Percentiles rank a stretch among this genome's conserved stretches.
Conservation (phyloP, 2,888 invertebrate genomes). For the Erebia aethiops region DNA sequence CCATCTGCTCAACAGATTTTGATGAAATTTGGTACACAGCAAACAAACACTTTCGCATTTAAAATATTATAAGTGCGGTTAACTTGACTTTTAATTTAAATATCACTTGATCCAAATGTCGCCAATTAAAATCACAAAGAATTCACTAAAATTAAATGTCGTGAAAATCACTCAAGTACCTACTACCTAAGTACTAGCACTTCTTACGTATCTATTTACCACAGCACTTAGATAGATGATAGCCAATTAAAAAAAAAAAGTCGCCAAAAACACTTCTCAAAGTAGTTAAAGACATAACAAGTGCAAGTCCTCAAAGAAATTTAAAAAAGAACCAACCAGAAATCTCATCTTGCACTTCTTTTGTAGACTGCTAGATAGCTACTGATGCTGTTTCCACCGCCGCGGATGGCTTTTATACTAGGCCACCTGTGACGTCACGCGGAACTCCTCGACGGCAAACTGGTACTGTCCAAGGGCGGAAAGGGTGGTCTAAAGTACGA, state of each 20-base stretch:
- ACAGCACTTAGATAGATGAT: too few species aligned
- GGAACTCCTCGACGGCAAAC: conserved; percentile 60
- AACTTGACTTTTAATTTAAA: conserved; percentile 1
- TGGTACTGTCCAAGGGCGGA: conserved; percentile 69
- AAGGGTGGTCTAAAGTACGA: conserved; percentile 56
- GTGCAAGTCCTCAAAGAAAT: not conserved
- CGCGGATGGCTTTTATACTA: conserved; percentile 65
- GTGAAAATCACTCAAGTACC: not conserved
- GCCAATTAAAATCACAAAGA: not conserved
- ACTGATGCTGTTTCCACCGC: conserved; percentile 68
- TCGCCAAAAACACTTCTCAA: not conserved
- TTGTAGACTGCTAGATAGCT: conserved; percentile 80
- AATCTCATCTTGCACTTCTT: conserved; percentile 82
- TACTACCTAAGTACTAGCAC: not conserved
- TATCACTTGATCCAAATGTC: conserved; percentile 1
- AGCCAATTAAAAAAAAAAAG: too few species aligned
- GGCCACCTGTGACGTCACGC: conserved; percentile 59
- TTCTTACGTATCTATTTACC: not conserved
- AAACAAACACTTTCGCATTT: too few species aligned
- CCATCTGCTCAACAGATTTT: too few species aligned
- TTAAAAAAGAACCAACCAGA: conserved; percentile 64
- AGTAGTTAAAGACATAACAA: not conserved
- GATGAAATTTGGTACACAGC: too few species aligned
- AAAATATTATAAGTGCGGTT: too few species aligned
- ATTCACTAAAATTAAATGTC: not conserved